These are phyloP conservation scores for Leptinotarsa tumamoca DNA, from an alignment of 2,888 invertebrate species.

Conservation along the genomic window DNA sequence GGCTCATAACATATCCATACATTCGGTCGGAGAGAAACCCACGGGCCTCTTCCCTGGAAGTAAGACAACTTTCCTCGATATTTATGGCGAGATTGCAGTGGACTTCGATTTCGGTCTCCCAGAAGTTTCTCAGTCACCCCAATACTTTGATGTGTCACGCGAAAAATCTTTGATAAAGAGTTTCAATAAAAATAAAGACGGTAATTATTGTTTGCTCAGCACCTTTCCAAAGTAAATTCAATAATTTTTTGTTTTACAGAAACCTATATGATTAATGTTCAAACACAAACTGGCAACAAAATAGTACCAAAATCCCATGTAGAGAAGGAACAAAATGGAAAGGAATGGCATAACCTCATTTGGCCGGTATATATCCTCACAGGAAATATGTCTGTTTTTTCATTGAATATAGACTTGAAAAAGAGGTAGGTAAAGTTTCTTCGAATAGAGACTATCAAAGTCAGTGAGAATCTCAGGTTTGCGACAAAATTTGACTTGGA, in stretches of 20 bases:
- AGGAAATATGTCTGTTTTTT: slow-evolving; percentile 87
- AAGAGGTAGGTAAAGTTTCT: slow-evolving; percentile 63
- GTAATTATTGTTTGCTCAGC: background rate
- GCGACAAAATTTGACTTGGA: too few relatives aligned
- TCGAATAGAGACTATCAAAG: background rate
- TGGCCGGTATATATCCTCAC: slow-evolving; percentile 85
- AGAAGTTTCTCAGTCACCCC: slow-evolving; percentile 49
- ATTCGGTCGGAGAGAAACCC: slow-evolving; percentile 61
- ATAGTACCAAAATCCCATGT: slow-evolving; percentile 39
- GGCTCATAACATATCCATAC: slow-evolving; percentile 55
- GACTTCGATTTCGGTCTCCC: slow-evolving; percentile 86
- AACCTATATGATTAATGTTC: slow-evolving; percentile 39
- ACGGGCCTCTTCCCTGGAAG: slow-evolving; percentile 61
- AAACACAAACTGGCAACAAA: slow-evolving; percentile 45
- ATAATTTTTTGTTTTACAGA: slow-evolving; percentile 27
- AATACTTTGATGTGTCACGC: background rate
- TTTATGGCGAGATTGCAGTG: slow-evolving; percentile 86
- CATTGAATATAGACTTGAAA: slow-evolving; percentile 65
- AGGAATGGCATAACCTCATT: slow-evolving; percentile 48
- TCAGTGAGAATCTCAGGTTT: too few relatives aligned
- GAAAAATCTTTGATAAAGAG: slow-evolving; percentile 1
- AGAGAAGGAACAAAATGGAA: slow-evolving; percentile 36
- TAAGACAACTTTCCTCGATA: slow-evolving; percentile 60
- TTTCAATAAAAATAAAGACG: background rate
- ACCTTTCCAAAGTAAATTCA: background rate